These are phyloP conservation scores for Hesperophylax magnus DNA, from an alignment of 1,140 invertebrate species.

Conservation along the genomic window DNA sequence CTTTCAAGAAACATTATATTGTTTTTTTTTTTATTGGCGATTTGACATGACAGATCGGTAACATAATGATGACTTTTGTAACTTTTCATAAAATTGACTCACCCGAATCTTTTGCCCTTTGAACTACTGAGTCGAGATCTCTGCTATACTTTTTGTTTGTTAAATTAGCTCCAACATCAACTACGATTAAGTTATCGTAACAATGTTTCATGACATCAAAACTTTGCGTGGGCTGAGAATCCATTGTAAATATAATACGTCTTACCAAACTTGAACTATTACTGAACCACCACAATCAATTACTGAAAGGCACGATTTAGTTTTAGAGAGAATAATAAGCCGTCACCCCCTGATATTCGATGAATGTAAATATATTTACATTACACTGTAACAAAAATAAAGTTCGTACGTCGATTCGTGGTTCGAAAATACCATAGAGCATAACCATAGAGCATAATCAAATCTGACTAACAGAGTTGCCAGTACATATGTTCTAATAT, in stretches of 20 bases:
- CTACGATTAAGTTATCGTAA: conserved; percentile 91
- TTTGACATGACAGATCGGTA: conserved; percentile 19
- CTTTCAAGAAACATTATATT: background rate
- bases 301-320: background rate
- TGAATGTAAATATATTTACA: conserved; percentile 47
- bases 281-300: background rate
- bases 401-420: conserved; percentile 35
- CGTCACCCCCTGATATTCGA: conserved; percentile 45
- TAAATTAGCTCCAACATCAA: conserved; percentile 95
- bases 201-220: conserved; percentile 52
- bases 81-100: conserved; percentile 50
- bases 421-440: conserved; percentile 35
- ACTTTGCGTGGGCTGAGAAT: conserved; percentile 49
- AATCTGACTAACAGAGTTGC: too few species aligned
- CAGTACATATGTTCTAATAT: too few species aligned
- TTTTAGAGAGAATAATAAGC: conserved; percentile 16
- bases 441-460: background rate
- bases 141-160: conserved; percentile 95
- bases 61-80: background rate
- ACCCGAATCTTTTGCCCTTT: conserved; percentile 94
- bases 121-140: conserved; percentile 93
- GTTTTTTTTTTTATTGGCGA: too few species aligned
- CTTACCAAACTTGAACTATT: conserved; percentile 3
- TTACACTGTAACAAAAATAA: conserved; percentile 46
- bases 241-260: conserved; percentile 37